These are phyloP conservation scores for Hydropotes inermis DNA, from an alignment of 2,113 vertebrate genomes.

Conservation along the genomic window DNA sequence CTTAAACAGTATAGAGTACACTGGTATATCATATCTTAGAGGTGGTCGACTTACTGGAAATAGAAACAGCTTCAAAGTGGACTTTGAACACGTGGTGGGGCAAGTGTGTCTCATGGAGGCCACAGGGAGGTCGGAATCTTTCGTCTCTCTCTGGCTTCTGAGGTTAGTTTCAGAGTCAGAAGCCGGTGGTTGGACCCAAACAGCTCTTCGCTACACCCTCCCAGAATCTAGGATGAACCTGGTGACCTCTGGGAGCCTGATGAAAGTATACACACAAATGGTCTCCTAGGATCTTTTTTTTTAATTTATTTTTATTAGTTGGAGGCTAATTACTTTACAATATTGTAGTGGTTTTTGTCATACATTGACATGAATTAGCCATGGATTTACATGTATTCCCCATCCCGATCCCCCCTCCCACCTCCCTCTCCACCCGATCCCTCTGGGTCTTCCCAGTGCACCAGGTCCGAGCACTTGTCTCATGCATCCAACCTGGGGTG, in stretches of 20 bases:
- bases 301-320: too few relatives aligned
- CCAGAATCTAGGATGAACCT: not conserved
- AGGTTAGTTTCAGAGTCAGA: not conserved
- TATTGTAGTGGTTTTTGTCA: too few relatives aligned
- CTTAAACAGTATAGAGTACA: not conserved
- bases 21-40: not conserved
- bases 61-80: not conserved
- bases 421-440: too few relatives aligned
- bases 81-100: not conserved
- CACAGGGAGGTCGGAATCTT: accelerated
- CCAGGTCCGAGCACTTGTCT: too few relatives aligned
- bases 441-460: too few relatives aligned
- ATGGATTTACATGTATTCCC: too few relatives aligned
- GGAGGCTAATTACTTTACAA: too few relatives aligned
- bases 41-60: not conserved
- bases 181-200: not conserved
- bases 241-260: not conserved
- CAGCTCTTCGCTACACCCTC: not conserved
- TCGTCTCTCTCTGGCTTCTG: not conserved
- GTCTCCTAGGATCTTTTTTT: not conserved
- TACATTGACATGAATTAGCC: too few relatives aligned
- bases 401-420: too few relatives aligned
- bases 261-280: not conserved
- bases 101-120: not conserved
- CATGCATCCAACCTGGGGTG: too few relatives aligned